phyloP scores from a whole-genome alignment of 2,797 vertebrate genomes.

The Calcarius lapponicus region DNA sequence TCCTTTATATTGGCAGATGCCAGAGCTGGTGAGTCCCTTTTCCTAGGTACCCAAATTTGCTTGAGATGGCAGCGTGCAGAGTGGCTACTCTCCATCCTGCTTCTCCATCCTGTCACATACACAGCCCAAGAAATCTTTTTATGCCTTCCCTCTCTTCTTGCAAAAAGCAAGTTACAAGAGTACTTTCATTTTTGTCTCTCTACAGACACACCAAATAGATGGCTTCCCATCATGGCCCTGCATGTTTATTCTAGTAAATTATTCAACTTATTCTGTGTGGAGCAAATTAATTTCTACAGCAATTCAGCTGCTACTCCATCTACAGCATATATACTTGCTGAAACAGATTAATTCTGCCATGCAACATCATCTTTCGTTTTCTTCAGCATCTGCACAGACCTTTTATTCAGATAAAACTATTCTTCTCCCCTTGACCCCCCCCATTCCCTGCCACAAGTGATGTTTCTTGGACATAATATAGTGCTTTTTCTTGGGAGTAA shows the following conservation, averaged over 20 bases:
- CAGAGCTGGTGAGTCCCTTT: background rate
- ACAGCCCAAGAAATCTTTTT: background rate
- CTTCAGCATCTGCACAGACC: constrained; percentile 39
- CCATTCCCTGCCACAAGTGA: background rate
- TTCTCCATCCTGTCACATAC: background rate
- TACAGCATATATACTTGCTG: constrained; percentile 47
- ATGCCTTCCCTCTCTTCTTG: background rate
- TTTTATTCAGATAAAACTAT: constrained; percentile 14
- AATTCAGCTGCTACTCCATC: constrained; percentile 62
- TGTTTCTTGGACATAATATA: background rate
- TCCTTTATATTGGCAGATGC: background rate
- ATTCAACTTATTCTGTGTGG: constrained; percentile 52
- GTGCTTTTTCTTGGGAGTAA: background rate
- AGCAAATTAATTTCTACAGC: constrained; percentile 66
- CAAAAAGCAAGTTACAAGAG: background rate
- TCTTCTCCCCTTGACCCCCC: background rate
- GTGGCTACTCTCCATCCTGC: background rate
- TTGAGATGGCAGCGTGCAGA: background rate
- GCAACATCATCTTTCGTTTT: constrained; percentile 42
- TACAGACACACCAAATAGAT: background rate
- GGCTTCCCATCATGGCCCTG: constrained; percentile 28
- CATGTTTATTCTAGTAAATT: constrained; percentile 64
- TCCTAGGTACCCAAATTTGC: background rate
- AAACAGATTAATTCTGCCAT: constrained; percentile 63
- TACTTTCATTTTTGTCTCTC: constrained; percentile 9